Base-by-base conservation (phyloP, 2,797 vertebrate genomes). In the Neosilurus hyrtlii region DNA sequence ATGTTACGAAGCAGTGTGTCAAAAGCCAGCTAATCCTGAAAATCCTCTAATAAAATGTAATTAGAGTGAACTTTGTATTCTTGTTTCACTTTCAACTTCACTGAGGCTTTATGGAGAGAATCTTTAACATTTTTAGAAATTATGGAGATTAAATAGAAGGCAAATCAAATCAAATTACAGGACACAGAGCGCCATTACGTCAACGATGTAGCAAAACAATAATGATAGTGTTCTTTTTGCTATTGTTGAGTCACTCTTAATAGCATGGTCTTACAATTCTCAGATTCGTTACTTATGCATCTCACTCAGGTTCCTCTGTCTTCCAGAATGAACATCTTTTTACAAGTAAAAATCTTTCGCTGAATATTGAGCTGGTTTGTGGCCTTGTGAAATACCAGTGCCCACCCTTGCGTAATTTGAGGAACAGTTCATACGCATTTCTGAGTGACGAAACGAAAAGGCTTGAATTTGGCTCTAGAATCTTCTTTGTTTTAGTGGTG, bases 401-500 rank as follows among this genome's bases (percentile, higher is more conserved):
- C 18, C 76, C 37, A 22, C 54, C n/a, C 16, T 85, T 82, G 67
- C 12, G n/a, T 74, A 82, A 85, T 70, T 57, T 70, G 84, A 83
- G 78, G 79, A 80, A 77, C 59, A 37, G 63, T 62, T 35, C 67
- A 11, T 72, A 35, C 52, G 15, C 59, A 59, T 83, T 86, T 68
- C 43, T 59, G 18, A 83, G 59, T 83, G 85, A 83, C 83, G 65
- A 83, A 86, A 86, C 83, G 79, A 86, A 26, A 79, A 83, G 65
- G n/a, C 20, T 43, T 14, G 61, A 75, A 59, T 68, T 63, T 73
- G 57, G 76, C 81, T 63, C 43, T 52, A 59, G 51, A 49, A 70
- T 84, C 62, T 3, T 43, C 54, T 76, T 59, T 61, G 35, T 30
- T n/a, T 74, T 37, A n/a, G 14, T 43, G 56, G 18, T 56, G 79